Percentiles rank a stretch among this genome's conserved stretches.
Conservation (phyloP, 2,888 invertebrate genomes). For the Yponomeuta plumbellus region DNA sequence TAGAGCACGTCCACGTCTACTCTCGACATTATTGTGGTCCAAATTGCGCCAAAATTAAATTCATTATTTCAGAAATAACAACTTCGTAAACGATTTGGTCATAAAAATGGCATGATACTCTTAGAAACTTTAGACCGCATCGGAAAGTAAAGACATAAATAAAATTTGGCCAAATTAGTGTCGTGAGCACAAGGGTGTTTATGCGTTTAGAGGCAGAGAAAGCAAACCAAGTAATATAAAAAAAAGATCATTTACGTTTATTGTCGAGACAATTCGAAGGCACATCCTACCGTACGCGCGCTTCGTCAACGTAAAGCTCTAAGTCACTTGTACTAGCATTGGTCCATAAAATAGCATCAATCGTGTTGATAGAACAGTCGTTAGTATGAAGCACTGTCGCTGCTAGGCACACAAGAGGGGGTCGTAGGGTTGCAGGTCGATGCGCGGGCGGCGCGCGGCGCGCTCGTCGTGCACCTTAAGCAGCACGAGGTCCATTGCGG, state of each 20-base stretch:
- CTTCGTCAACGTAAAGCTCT: slow-evolving; percentile 69
- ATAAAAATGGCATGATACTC: too few relatives aligned
- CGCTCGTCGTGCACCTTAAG: slow-evolving; percentile 78
- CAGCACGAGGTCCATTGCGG: slow-evolving; percentile 92
- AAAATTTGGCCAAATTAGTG: too few relatives aligned
- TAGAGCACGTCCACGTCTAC: neutral
- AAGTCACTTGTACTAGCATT: slow-evolving; percentile 44
- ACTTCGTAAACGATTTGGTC: too few relatives aligned
- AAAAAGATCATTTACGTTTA: slow-evolving; percentile 71
- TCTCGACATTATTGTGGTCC: too few relatives aligned
- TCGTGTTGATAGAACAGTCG: slow-evolving; percentile 54
- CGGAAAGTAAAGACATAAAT: too few relatives aligned
- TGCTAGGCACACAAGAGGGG: slow-evolving; percentile 65
- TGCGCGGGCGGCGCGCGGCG: slow-evolving; percentile 40
- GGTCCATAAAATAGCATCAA: slow-evolving; percentile 24
- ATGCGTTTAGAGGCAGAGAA: neutral
- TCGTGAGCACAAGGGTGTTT: too few relatives aligned
- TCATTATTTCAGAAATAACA: too few relatives aligned
- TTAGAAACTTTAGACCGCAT: too few relatives aligned
- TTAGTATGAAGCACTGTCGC: slow-evolving; percentile 33
- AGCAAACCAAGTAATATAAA: slow-evolving; percentile 30
- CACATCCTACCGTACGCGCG: slow-evolving; percentile 69
- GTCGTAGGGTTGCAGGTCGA: slow-evolving; percentile 60
- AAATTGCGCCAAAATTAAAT: too few relatives aligned
- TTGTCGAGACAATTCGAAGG: slow-evolving; percentile 73